Evolutionary conservation across 64 coral and sea anemone species (phyloP).

Genomic region (Dendrophyllia cribrosa): DNA sequence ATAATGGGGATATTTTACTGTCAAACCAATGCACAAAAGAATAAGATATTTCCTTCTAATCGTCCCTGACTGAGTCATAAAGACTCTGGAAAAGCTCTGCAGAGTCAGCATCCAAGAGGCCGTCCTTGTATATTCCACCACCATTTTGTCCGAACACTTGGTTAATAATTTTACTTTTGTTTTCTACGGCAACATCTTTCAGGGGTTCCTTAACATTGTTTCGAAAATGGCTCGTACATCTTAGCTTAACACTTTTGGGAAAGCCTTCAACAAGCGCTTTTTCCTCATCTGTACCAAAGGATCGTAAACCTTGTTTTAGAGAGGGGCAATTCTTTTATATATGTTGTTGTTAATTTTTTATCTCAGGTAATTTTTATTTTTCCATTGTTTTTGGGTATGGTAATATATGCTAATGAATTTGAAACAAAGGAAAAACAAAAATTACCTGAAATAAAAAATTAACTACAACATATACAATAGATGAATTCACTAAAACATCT

Average conservation of each 20-base stretch:
- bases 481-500: slow-evolving; percentile 8
- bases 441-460: too few species aligned
- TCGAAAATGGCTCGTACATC: slow-evolving; percentile 58
- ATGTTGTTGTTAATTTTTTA: too few species aligned
- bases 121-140: slow-evolving; percentile 17
- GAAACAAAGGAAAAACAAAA: too few species aligned
- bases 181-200: slow-evolving; percentile 23
- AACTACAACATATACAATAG: too few species aligned
- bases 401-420: too few species aligned
- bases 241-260: slow-evolving; percentile 43
- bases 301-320: slow-evolving; percentile 39
- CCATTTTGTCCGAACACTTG: slow-evolving; percentile 50
- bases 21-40: slow-evolving; percentile 53
- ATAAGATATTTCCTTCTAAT: slow-evolving; percentile 18
- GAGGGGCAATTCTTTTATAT: slow-evolving; percentile 53
- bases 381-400: too few species aligned
- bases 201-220: slow-evolving; percentile 60
- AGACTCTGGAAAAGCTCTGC: slow-evolving; percentile 15
- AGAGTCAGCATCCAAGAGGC: slow-evolving; percentile 15
- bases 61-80: slow-evolving; percentile 26
- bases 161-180: slow-evolving; percentile 1
- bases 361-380: too few species aligned
- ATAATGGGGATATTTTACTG: slow-evolving; percentile 34
- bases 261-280: slow-evolving; percentile 30
- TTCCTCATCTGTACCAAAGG: slow-evolving; percentile 61